phyloP scores from a whole-genome alignment of 2,797 vertebrate species.

The Anas georgica region DNA sequence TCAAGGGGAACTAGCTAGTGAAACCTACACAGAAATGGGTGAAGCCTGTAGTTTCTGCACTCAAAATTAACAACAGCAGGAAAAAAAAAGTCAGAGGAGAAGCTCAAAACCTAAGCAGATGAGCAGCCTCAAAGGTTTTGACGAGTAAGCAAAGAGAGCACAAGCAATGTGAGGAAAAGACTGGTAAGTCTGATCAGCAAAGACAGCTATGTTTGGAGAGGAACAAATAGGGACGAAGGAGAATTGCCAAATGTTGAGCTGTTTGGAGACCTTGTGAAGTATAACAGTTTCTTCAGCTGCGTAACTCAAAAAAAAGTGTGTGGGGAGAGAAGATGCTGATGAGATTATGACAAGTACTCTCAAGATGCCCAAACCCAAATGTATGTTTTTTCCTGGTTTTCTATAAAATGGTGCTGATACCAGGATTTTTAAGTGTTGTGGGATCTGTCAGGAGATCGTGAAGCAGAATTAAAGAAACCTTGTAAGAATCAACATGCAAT shows the following conservation, averaged over 20 bases:
- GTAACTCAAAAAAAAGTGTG: background rate
- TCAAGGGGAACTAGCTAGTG: background rate
- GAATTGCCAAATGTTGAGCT: background rate
- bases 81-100: background rate
- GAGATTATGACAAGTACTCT: background rate
- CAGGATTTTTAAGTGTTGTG: background rate
- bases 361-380: background rate
- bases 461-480: background rate
- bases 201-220: background rate
- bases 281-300: background rate
- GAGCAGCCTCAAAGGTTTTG: background rate
- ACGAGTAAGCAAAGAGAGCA: background rate
- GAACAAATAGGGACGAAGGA: background rate
- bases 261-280: background rate
- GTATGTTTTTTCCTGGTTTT: background rate
- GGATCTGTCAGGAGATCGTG: background rate
- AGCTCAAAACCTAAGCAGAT: background rate
- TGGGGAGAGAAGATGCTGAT: background rate
- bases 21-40: background rate
- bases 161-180: background rate
- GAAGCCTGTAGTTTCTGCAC: background rate
- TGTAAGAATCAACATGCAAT: background rate
- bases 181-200: background rate
- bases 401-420: background rate
- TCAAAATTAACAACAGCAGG: background rate